A percentile compares a stretch with the other conserved stretches of the same genome.
These are phyloP conservation scores for Dallia pectoralis DNA, from an alignment of 2,797 vertebrate species.

Conservation along the genomic window DNA sequence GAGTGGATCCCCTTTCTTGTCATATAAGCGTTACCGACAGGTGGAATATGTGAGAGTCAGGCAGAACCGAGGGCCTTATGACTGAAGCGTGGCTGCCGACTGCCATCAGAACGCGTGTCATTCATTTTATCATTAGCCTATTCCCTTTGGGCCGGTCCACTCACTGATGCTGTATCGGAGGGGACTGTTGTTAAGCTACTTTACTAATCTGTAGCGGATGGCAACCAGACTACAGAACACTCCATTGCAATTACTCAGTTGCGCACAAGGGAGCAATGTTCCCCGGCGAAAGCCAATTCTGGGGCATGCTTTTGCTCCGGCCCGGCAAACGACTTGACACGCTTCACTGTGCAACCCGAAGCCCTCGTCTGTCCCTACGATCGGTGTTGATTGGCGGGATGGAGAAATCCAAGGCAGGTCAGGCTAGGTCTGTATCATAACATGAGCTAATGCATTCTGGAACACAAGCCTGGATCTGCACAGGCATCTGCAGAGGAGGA, in stretches of 20 bases:
- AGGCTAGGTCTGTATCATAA: no score
- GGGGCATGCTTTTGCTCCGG: background rate
- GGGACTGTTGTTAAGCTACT: background rate
- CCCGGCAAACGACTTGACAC: background rate
- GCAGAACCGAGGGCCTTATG: slow-evolving; percentile 62
- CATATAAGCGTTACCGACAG: slow-evolving; percentile 70
- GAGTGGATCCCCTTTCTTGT: slow-evolving; percentile 70
- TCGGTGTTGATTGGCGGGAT: background rate
- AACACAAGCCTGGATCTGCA: background rate
- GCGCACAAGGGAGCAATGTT: background rate
- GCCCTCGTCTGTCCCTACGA: background rate
- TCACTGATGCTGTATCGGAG: background rate
- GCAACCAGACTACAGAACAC: background rate
- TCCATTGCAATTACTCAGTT: background rate
- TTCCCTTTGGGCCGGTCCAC: background rate
- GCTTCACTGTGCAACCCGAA: background rate
- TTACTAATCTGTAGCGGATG: background rate
- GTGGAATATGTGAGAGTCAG: slow-evolving; percentile 70
- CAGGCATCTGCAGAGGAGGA: background rate
- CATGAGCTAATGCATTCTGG: background rate
- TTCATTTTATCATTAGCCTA: slow-evolving; percentile 54
- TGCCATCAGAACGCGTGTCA: slow-evolving; percentile 67
- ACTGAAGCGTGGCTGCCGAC: slow-evolving; percentile 64
- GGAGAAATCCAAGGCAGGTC: no score
- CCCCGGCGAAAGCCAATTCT: background rate